Evolutionary conservation across 2,888 invertebrate genomes (phyloP).

Genomic region (Bruchidius siliquastri): DNA sequence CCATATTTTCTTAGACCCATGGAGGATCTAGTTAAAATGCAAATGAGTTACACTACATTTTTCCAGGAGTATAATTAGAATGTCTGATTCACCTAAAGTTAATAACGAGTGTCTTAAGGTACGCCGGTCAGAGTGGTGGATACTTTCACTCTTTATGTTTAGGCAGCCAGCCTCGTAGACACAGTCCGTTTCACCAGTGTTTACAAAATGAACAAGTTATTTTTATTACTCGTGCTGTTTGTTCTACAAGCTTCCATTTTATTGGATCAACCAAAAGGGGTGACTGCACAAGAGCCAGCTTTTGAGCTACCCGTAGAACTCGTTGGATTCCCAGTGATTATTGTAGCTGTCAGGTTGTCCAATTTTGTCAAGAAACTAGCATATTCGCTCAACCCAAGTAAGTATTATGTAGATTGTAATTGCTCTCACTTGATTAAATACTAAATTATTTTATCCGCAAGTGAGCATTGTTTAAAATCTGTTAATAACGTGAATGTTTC

Average conservation of each 20-base stretch:
- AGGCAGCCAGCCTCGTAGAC: conserved; percentile 22
- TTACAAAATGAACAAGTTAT: conserved; percentile 29
- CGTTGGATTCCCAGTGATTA: conserved; percentile 78
- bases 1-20: too few species aligned
- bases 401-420: too few species aligned
- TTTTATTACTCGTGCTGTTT: conserved; percentile 16
- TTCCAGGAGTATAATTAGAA: neutral
- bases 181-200: conserved; percentile 12
- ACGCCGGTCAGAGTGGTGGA: conserved; percentile 33
- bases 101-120: conserved; percentile 14
- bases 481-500: too few species aligned
- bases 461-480: too few species aligned
- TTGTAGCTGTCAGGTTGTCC: conserved; percentile 69
- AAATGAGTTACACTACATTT: neutral
- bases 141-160: conserved; percentile 42
- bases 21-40: neutral
- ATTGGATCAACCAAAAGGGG: conserved; percentile 20
- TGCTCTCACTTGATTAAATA: too few species aligned
- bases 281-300: conserved; percentile 45
- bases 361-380: conserved; percentile 80
- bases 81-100: conserved; percentile 1
- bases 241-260: conserved; percentile 14
- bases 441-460: too few species aligned
- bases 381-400: conserved; percentile 79
- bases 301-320: conserved; percentile 81